These are phyloP conservation scores for Cantharis nigra DNA, from an alignment of 2,888 invertebrate species.

Conservation along the genomic window DNA sequence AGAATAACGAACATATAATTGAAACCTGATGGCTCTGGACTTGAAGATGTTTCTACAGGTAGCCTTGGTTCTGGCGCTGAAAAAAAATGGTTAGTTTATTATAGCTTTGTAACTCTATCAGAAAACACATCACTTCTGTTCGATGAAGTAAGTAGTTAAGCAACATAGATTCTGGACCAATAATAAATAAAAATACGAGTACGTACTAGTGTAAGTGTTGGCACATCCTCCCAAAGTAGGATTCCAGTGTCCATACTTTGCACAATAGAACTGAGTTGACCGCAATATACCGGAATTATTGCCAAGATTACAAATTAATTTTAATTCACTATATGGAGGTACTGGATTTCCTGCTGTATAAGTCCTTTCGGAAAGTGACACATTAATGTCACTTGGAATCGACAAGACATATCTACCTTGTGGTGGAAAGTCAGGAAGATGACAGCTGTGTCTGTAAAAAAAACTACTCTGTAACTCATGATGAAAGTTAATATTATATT, in stretches of 20 bases:
- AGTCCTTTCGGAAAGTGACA: too few species aligned
- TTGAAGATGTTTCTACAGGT: too few species aligned
- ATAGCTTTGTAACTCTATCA: too few species aligned
- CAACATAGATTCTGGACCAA: too few species aligned
- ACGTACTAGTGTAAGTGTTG: neutral
- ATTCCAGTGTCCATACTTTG: neutral
- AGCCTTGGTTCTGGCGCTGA: too few species aligned
- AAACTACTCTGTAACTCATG: too few species aligned
- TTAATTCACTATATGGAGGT: neutral
- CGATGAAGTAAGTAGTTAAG: too few species aligned
- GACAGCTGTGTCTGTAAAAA: neutral
- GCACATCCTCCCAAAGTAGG: neutral
- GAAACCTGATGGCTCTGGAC: conserved; percentile 36
- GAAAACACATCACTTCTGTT: too few species aligned
- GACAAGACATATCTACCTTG: neutral
- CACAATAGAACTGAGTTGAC: neutral
- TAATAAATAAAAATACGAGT: too few species aligned
- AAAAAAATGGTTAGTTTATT: too few species aligned
- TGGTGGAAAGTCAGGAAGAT: neutral
- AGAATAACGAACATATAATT: neutral
- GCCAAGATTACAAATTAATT: neutral
- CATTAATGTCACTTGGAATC: neutral
- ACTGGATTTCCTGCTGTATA: neutral
- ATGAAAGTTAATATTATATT: too few species aligned
- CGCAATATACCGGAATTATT: neutral